Evolutionary conservation across 2,888 invertebrate genomes (phyloP).

Genomic region (Cylindroiulus punctatus): DNA sequence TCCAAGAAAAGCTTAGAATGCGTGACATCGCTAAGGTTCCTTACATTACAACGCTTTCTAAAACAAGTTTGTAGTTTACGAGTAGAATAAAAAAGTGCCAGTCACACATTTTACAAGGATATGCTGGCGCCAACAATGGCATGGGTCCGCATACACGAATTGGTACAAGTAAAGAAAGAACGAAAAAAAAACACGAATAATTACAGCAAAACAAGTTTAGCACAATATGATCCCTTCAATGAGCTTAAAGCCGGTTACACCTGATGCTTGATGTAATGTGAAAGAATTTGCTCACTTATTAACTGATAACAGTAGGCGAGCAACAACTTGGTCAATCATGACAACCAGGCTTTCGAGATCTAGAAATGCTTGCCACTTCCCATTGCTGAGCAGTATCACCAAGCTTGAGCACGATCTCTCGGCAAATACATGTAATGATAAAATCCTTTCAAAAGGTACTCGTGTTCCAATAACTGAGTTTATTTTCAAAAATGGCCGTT

Average conservation of each 20-base stretch:
- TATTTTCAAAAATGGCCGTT: too few relatives aligned
- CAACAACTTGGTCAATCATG: background rate
- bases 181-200: background rate
- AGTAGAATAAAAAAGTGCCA: background rate
- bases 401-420: too few relatives aligned
- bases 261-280: background rate
- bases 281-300: background rate
- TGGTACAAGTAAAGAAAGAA: background rate
- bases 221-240: background rate
- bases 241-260: background rate
- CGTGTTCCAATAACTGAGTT: too few relatives aligned
- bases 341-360: background rate
- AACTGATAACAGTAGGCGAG: too few relatives aligned
- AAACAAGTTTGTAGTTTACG: conserved; percentile 29
- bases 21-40: background rate
- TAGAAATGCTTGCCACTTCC: background rate
- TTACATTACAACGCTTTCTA: background rate
- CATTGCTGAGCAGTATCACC: background rate
- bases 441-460: too few relatives aligned
- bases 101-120: conserved; percentile 23
- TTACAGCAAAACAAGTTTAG: conserved; percentile 26
- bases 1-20: background rate
- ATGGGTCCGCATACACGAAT: background rate
- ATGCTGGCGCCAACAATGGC: conserved; percentile 29
- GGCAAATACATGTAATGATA: too few relatives aligned